phyloP scores from a whole-genome alignment of 2,113 vertebrate species.

The Triplophysa dalaica region DNA sequence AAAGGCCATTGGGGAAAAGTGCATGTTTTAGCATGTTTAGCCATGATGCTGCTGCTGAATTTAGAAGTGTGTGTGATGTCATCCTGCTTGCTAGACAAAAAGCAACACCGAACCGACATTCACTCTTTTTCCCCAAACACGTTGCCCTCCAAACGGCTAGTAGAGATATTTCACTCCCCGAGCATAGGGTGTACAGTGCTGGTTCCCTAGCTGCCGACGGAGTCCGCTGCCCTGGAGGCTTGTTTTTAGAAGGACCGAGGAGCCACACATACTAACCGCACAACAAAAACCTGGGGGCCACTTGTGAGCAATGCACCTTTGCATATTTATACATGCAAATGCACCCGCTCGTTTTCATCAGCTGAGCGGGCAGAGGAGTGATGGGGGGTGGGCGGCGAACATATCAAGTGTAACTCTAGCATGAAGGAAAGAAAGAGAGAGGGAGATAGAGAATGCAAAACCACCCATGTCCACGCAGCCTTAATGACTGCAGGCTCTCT shows the following conservation, averaged over 20 bases:
- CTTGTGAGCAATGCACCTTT: conserved; percentile 56
- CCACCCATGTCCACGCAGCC: conserved; percentile 39
- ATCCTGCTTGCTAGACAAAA: conserved; percentile 21
- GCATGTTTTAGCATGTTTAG: conserved; percentile 14
- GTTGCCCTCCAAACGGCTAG: conserved; percentile 58
- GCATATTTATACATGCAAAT: conserved; percentile 68
- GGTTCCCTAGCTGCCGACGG: conserved; percentile 25
- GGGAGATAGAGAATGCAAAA: conserved; percentile 19
- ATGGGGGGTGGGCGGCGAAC: conserved; percentile 28
- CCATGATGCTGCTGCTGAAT: conserved; percentile 18
- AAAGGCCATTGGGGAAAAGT: conserved; percentile 1
- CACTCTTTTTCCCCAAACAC: conserved; percentile 51
- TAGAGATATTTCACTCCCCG: conserved; percentile 38
- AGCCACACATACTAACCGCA: conserved; percentile 35
- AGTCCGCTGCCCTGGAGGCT: conserved; percentile 25
- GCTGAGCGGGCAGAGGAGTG: conserved; percentile 60
- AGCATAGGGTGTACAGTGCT: conserved; percentile 4
- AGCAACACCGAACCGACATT: background rate
- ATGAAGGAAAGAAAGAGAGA: conserved; percentile 11
- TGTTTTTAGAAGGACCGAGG: conserved; percentile 21
- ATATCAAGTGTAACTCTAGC: conserved; percentile 33
- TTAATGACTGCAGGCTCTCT: conserved; percentile 71
- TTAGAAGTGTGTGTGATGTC: conserved; percentile 6
- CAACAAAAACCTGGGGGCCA: conserved; percentile 45
- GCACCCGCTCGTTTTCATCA: conserved; percentile 63